A percentile compares a stretch with the other conserved stretches of the same genome.
Evolutionary conservation across 2,797 vertebrate genomes (phyloP).

Genomic region (Tokudaia muenninki): DNA sequence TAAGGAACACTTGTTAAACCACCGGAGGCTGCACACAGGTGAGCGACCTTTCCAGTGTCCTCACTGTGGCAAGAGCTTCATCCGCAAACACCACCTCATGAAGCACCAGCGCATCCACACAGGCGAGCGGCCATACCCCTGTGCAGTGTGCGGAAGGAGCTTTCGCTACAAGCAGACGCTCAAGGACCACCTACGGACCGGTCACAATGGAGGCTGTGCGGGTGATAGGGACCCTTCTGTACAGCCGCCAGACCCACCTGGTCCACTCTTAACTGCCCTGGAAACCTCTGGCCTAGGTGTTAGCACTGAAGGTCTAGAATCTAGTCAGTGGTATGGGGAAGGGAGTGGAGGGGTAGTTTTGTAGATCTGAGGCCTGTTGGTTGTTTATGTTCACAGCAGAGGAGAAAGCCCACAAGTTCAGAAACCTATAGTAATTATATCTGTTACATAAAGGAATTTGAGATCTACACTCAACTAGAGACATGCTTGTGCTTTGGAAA

Average conservation of each 20-base stretch:
- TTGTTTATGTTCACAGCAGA: background rate
- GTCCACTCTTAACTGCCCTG: slow-evolving; percentile 62
- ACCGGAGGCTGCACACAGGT: slow-evolving; percentile 86
- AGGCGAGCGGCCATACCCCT: slow-evolving; percentile 84
- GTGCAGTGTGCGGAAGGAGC: slow-evolving; percentile 77
- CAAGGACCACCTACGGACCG: slow-evolving; percentile 79
- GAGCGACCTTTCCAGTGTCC: slow-evolving; percentile 86
- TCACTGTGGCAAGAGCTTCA: slow-evolving; percentile 86
- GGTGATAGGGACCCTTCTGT: slow-evolving; percentile 5
- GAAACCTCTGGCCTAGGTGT: slow-evolving; percentile 65
- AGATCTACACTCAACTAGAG: background rate
- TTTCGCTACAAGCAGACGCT: slow-evolving; percentile 85
- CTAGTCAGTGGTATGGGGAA: slow-evolving; percentile 79
- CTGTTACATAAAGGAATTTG: background rate
- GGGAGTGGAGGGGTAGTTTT: slow-evolving; percentile 66
- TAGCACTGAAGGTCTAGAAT: slow-evolving; percentile 65
- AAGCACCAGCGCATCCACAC: slow-evolving; percentile 87
- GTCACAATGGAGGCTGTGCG: slow-evolving; percentile 61
- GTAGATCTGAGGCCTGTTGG: slow-evolving; percentile 16
- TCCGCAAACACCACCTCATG: slow-evolving; percentile 87
- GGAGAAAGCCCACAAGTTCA: background rate
- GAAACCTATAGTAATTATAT: background rate
- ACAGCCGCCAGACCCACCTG: slow-evolving; percentile 68
- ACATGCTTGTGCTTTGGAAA: slow-evolving; percentile 26
- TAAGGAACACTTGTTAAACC: slow-evolving; percentile 88